Evolutionary conservation across 35 echinoderm and acorn worm species (phyloP).

Genomic region (Lytechinus variegatus): DNA sequence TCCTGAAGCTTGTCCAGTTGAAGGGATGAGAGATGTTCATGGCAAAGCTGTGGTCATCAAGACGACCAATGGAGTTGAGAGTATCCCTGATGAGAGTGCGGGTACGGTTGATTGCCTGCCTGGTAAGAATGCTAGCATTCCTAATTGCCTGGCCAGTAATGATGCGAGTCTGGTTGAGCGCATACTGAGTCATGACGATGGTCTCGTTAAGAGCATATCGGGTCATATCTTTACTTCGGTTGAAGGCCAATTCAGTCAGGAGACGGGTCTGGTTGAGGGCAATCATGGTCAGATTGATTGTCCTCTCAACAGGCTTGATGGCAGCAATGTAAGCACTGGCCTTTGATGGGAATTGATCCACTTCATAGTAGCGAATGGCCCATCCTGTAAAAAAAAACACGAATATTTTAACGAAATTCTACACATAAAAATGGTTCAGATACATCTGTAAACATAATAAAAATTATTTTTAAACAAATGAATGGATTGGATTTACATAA

Average conservation of each 20-base stretch:
- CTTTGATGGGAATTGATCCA: conserved; percentile 63
- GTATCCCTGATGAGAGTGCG: conserved; percentile 49
- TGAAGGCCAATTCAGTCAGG: conserved; percentile 46
- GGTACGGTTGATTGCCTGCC: conserved; percentile 52
- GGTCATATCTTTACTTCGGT: conserved; percentile 37
- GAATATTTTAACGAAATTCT: no score
- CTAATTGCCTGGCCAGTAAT: not conserved
- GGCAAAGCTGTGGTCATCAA: conserved; percentile 84
- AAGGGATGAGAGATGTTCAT: conserved; percentile 93
- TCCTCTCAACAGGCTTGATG: not conserved
- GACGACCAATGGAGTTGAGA: conserved; percentile 57
- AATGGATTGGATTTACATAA: no score
- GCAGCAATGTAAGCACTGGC: conserved; percentile 30
- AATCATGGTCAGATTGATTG: conserved; percentile 39
- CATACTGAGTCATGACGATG: not conserved
- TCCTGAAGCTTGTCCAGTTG: conserved; percentile 90
- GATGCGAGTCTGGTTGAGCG: conserved; percentile 43
- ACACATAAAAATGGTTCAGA: no score
- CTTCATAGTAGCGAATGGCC: conserved; percentile 74
- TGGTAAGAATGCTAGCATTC: conserved; percentile 42
- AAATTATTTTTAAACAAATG: no score
- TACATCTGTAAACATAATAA: no score
- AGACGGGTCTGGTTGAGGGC: not conserved
- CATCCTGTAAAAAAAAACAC: conserved; percentile 49
- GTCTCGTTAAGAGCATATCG: conserved; percentile 25